These are phyloP conservation scores for Onychostruthus taczanowskii DNA, from an alignment of 2,113 vertebrate species.

Conservation along the genomic window DNA sequence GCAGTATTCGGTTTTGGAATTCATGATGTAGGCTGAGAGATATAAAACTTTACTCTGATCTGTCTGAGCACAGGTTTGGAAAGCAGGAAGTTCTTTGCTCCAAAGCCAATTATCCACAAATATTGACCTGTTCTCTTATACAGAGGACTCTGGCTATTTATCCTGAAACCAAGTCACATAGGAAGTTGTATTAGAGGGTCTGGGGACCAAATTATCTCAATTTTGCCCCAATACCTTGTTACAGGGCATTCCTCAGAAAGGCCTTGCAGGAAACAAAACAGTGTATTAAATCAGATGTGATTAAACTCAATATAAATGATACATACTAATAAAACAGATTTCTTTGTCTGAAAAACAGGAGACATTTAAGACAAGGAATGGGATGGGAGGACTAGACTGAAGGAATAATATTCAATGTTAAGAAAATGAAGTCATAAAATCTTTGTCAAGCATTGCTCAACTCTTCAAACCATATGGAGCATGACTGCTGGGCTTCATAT, in stretches of 20 bases:
- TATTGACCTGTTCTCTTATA: neutral
- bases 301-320: constrained; percentile 17
- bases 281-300: neutral
- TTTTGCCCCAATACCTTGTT: neutral
- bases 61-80: neutral
- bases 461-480: constrained; percentile 63
- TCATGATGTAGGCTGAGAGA: neutral
- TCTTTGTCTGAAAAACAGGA: constrained; percentile 31
- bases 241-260: neutral
- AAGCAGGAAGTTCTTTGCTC: constrained; percentile 1
- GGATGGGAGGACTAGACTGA: constrained; percentile 15
- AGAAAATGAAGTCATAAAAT: constrained; percentile 67
- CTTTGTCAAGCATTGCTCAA: constrained; percentile 58
- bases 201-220: neutral
- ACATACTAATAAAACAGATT: neutral
- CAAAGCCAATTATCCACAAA: constrained; percentile 8
- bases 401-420: constrained; percentile 60
- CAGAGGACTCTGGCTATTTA: neutral
- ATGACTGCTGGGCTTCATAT: constrained; percentile 58
- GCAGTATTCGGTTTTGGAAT: constrained; percentile 5
- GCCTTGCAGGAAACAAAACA: neutral
- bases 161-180: neutral
- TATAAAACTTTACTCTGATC: neutral
- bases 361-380: constrained; percentile 33
- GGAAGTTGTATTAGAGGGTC: neutral